These are phyloP conservation scores for Lasiommata megera DNA, from an alignment of 2,888 invertebrate species.

Conservation along the genomic window DNA sequence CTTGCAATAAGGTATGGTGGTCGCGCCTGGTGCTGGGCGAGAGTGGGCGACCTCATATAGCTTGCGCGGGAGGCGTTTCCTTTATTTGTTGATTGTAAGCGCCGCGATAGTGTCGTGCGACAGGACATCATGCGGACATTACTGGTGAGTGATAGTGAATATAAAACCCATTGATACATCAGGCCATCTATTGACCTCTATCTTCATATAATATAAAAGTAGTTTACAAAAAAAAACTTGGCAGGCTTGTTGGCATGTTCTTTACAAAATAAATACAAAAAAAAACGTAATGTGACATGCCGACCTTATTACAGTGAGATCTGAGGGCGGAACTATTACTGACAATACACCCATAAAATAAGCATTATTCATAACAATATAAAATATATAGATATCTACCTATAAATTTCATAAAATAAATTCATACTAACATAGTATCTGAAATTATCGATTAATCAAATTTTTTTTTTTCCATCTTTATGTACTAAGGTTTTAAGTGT, in stretches of 20 bases:
- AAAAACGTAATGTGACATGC: too few species aligned
- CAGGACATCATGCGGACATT: conserved; percentile 72
- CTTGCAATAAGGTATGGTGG: conserved; percentile 76
- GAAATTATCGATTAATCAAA: too few species aligned
- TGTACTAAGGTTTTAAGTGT: too few species aligned
- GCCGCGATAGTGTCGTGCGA: conserved; percentile 70
- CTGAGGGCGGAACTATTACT: too few species aligned
- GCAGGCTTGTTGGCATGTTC: background rate
- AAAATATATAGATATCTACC: too few species aligned
- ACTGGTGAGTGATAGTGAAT: conserved; percentile 64
- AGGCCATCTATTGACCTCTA: conserved; percentile 31
- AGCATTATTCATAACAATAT: too few species aligned
- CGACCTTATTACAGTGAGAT: too few species aligned
- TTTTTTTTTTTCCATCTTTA: too few species aligned
- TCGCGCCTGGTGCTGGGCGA: conserved; percentile 71
- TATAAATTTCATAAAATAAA: too few species aligned
- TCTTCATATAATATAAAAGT: too few species aligned
- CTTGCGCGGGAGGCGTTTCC: conserved; percentile 70
- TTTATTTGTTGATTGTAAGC: conserved; percentile 77
- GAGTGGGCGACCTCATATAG: conserved; percentile 80
- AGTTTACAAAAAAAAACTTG: conserved; percentile 4
- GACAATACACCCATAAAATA: too few species aligned
- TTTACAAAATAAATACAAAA: background rate
- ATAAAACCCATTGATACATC: conserved; percentile 45
- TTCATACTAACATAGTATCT: too few species aligned